Conservation (phyloP, 1,140 invertebrate species). For the Pectinophora gossypiella region DNA sequence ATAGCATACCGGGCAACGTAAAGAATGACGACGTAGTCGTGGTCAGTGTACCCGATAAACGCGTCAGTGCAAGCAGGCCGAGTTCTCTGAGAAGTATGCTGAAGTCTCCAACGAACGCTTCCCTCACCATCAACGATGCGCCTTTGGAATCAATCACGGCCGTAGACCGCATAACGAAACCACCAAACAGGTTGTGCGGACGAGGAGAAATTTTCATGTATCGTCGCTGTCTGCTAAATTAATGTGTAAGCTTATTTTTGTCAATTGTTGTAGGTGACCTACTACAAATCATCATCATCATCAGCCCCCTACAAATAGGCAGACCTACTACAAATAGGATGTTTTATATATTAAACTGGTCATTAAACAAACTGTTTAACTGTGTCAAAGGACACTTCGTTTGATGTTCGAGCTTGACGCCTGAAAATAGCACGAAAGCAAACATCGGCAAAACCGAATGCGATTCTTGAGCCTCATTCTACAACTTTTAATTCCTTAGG, state of each 20-base stretch:
- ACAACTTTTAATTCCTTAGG: too few relatives aligned
- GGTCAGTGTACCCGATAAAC: conserved; percentile 22
- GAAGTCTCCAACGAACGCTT: neutral
- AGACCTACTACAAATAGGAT: neutral
- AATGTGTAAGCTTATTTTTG: too few relatives aligned
- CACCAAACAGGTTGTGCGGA: conserved; percentile 31
- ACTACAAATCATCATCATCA: too few relatives aligned
- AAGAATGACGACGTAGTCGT: conserved; percentile 25
- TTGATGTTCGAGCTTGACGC: too few relatives aligned
- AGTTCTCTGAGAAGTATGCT: neutral
- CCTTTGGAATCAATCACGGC: neutral
- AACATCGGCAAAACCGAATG: too few relatives aligned
- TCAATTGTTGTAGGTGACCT: too few relatives aligned
- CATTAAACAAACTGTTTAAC: neutral
- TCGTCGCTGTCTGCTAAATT: neutral
- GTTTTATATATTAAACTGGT: neutral
- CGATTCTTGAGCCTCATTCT: too few relatives aligned
- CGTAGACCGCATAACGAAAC: neutral
- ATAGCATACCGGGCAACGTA: conserved; percentile 10
- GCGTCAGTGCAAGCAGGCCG: conserved; percentile 14
- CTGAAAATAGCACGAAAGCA: too few relatives aligned
- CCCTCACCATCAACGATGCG: neutral
- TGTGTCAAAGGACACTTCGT: neutral
- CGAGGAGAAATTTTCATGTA: conserved; percentile 34
- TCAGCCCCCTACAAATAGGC: neutral